phyloP scores from a whole-genome alignment of 2,888 invertebrate genomes.

The Desoria tigrina region DNA sequence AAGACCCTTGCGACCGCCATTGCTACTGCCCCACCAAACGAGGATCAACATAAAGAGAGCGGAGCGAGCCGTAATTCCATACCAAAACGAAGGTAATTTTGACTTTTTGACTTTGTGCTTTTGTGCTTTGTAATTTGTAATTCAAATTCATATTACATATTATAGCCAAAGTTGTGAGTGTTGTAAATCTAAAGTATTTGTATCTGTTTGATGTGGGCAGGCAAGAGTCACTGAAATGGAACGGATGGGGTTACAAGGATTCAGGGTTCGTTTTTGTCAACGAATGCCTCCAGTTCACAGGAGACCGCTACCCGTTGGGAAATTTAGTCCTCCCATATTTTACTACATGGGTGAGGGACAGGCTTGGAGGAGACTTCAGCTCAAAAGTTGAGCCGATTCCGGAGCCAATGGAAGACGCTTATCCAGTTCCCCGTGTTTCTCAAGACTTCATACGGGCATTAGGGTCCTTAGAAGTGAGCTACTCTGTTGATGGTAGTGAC shows the following conservation, averaged over 20 bases:
- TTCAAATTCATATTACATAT: no score
- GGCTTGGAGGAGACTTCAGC: slow-evolving; percentile 68
- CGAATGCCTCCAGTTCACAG: slow-evolving; percentile 74
- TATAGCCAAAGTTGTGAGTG: no score
- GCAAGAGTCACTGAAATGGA: slow-evolving; percentile 92
- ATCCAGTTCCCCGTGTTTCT: slow-evolving; percentile 69
- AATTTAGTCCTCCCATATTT: slow-evolving; percentile 74
- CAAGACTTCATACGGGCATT: slow-evolving; percentile 61
- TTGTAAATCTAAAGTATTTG: slow-evolving; percentile 2
- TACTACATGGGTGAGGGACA: slow-evolving; percentile 74
- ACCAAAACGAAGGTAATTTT: slow-evolving; percentile 43
- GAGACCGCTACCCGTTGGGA: slow-evolving; percentile 79
- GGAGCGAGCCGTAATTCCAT: slow-evolving; percentile 27
- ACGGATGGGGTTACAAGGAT: slow-evolving; percentile 99
- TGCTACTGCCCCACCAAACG: slow-evolving; percentile 2
- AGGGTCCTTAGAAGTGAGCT: slow-evolving; percentile 55
- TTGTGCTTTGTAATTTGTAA: no score
- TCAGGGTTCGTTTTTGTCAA: slow-evolving; percentile 75
- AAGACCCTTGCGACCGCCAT: slow-evolving; percentile 17
- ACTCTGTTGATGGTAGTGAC: slow-evolving; percentile 76
- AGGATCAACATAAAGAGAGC: slow-evolving; percentile 21
- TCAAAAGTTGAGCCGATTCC: slow-evolving; percentile 59
- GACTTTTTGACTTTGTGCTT: no score
- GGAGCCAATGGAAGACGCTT: slow-evolving; percentile 64
- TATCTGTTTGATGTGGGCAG: slow-evolving; percentile 60